Conservation (phyloP, 2,888 invertebrate species). For the Pollenia angustigena region DNA sequence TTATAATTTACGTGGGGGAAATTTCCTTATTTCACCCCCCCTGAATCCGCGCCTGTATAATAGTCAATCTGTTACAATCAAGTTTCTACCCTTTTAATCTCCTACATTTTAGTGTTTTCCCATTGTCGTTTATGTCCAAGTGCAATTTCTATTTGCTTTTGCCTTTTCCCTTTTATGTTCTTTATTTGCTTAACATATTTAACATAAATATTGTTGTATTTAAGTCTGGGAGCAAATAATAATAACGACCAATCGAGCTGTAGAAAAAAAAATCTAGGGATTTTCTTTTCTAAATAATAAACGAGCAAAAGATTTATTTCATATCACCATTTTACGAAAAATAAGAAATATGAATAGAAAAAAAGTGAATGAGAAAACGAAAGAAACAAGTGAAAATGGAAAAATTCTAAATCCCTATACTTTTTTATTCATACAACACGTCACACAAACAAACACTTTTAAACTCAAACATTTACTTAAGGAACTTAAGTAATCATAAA, state of each 20-base stretch:
- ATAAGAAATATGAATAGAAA: constrained; percentile 3
- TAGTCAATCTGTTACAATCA: too few relatives aligned
- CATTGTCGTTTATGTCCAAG: too few relatives aligned
- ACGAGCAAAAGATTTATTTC: constrained; percentile 14
- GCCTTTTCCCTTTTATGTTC: not conserved
- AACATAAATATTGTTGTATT: constrained; percentile 34
- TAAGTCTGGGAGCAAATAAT: not conserved
- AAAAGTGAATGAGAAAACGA: not conserved
- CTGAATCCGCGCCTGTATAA: too few relatives aligned
- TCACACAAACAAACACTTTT: not conserved
- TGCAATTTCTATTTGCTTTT: not conserved
- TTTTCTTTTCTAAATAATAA: constrained; percentile 40
- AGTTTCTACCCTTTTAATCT: too few relatives aligned
- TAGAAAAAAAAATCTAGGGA: constrained; percentile 31
- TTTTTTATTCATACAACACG: not conserved
- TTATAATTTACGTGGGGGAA: too few relatives aligned
- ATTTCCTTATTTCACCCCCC: too few relatives aligned
- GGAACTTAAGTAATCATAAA: constrained; percentile 12
- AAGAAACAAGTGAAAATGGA: not conserved
- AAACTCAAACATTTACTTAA: not conserved
- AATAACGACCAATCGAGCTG: constrained; percentile 30
- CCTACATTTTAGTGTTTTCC: too few relatives aligned
- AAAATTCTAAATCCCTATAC: constrained; percentile 20
- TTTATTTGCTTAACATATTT: constrained; percentile 8
- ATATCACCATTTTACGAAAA: not conserved